These are phyloP conservation scores for Alcis repandata DNA, from an alignment of 2,888 invertebrate genomes.

Conservation along the genomic window DNA sequence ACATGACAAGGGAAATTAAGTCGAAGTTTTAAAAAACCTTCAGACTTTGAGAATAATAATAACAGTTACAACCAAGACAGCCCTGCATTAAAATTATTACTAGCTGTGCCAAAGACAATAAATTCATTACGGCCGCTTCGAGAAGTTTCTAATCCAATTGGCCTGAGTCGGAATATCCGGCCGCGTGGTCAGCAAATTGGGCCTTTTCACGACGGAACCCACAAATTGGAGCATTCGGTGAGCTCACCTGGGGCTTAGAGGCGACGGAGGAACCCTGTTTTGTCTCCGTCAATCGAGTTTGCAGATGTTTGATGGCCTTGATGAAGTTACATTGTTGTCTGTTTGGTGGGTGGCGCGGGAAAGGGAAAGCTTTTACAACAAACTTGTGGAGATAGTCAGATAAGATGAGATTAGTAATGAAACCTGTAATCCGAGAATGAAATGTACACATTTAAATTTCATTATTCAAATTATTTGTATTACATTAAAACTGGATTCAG, in stretches of 20 bases:
- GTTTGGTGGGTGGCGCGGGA: too few species aligned
- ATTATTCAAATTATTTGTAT: too few species aligned
- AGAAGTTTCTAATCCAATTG: slow-evolving; percentile 50
- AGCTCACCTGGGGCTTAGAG: slow-evolving; percentile 47
- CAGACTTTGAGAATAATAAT: too few species aligned
- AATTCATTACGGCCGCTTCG: slow-evolving; percentile 47
- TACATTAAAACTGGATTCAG: too few species aligned
- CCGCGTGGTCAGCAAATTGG: slow-evolving; percentile 54
- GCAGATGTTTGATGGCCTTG: slow-evolving; percentile 34
- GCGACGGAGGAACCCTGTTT: slow-evolving; percentile 27
- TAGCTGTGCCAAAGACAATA: slow-evolving; percentile 42
- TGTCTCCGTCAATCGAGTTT: slow-evolving; percentile 43
- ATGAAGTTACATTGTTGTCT: slow-evolving; percentile 36
- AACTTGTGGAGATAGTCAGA: not conserved
- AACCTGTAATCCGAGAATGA: too few species aligned
- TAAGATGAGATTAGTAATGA: not conserved
- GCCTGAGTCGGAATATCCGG: slow-evolving; percentile 33
- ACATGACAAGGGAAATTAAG: not conserved
- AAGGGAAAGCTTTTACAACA: not conserved
- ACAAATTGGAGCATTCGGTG: slow-evolving; percentile 50
- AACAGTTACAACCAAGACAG: not conserved
- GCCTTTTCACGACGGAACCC: slow-evolving; percentile 50
- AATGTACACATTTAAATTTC: too few species aligned
- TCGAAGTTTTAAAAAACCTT: not conserved
- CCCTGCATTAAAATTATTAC: slow-evolving; percentile 34